A percentile compares a stretch with the other conserved stretches of the same genome.
phyloP scores from a whole-genome alignment of 2,113 vertebrate species.

The Gymnobelideus leadbeateri region DNA sequence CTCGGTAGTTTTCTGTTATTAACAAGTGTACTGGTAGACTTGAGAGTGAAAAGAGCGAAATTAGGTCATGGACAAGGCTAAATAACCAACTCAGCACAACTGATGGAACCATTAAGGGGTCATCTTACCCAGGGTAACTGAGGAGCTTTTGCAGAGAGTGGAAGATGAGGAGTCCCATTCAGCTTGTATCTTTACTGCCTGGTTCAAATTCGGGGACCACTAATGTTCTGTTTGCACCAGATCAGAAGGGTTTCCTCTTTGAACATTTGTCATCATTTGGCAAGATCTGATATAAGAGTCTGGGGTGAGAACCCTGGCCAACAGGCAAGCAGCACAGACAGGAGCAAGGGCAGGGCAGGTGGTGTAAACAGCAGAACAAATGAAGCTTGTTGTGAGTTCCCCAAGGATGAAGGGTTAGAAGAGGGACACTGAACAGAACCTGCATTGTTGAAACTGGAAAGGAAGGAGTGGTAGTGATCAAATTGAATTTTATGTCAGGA shows the following conservation, averaged over 20 bases:
- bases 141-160: background rate
- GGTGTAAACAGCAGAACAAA: background rate
- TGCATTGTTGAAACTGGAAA: background rate
- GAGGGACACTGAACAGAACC: background rate
- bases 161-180: background rate
- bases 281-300: background rate
- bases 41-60: background rate
- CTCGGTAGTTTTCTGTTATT: background rate
- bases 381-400: background rate
- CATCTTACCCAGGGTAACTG: background rate
- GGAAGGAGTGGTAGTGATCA: background rate
- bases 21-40: background rate
- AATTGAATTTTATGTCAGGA: background rate
- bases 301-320: background rate
- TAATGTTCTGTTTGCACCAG: background rate
- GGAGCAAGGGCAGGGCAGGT: background rate
- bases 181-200: background rate
- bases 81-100: background rate
- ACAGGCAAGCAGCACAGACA: background rate
- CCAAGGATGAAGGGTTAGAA: background rate
- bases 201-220: background rate
- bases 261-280: background rate
- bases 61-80: background rate
- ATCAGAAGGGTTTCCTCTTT: background rate
- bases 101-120: background rate